Evolutionary conservation across 64 coral and sea anemone genomes (phyloP).

Genomic region (Orbicella faveolata): DNA sequence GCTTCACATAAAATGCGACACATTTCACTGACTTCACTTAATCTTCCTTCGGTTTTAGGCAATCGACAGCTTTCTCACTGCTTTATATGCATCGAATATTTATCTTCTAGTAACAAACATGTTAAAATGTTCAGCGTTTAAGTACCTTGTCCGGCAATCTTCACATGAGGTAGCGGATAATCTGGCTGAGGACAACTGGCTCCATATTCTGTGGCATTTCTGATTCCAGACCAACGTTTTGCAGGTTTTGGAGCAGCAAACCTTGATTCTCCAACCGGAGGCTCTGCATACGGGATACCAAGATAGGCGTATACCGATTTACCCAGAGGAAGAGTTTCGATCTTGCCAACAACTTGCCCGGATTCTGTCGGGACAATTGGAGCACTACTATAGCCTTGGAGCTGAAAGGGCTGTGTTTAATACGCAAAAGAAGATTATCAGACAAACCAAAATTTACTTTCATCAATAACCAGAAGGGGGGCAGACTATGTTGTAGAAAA

Average conservation of each 20-base stretch:
- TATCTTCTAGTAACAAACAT: too few species aligned
- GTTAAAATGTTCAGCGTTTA: too few species aligned
- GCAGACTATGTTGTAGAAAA: too few species aligned
- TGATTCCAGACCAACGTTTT: conserved; percentile 38
- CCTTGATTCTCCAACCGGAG: conserved; percentile 12
- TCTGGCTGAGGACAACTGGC: conserved; percentile 38
- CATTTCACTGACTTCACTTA: too few species aligned
- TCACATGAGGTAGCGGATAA: background rate
- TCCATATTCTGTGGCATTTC: conserved; percentile 29
- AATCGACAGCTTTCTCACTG: too few species aligned
- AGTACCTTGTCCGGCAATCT: background rate
- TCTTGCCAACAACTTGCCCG: conserved; percentile 33
- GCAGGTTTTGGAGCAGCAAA: conserved; percentile 46
- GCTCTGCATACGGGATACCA: conserved; percentile 49
- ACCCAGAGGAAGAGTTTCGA: background rate
- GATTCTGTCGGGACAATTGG: background rate
- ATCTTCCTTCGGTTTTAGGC: too few species aligned
- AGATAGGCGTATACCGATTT: conserved; percentile 23
- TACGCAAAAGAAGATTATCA: too few species aligned
- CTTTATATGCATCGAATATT: too few species aligned
- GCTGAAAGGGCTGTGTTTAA: background rate
- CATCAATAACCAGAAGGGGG: too few species aligned
- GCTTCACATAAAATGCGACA: too few species aligned
- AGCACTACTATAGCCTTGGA: background rate
- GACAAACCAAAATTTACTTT: too few species aligned